Base-by-base conservation (phyloP, 1,140 invertebrate species). In the Drosophila bocki region DNA sequence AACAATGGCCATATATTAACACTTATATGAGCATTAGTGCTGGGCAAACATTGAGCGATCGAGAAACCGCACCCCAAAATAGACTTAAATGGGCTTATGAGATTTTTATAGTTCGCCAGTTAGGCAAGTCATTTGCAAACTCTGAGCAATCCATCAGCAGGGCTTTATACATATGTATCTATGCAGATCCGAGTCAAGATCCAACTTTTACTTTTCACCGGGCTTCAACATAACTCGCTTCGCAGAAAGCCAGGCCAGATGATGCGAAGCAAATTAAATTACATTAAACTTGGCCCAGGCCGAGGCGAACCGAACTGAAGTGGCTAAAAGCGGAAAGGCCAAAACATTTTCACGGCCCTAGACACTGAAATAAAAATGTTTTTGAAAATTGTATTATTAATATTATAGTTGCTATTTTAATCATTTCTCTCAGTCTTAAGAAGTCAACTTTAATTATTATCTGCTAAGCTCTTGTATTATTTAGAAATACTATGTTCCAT, bases 141-240 rank as follows among this genome's bases (percentile, higher is more conserved):
- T 53, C 45, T 19, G 19, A 41, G 42, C n/a, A 56, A 63, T 26
- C 35, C 53, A 51, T 32, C 39, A 42, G 35, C 51, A 29, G 35
- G 29, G 11, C 17, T 69, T 17, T 15, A 22, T 17, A 45, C 35
- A 51, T 57, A 32, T 44, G 11, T 57, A 32, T 56, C 7, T 8
- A 5, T 37, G 37, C 50, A 45, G 42, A 53, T 74, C 22, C 44
- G 33, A 61, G 42, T 17, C 39, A 54, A 70, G 48, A 70, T 54
- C 32, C 48, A 70, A 85, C 82, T 85, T 85, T 85, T 85, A 85
- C 82, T 85, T 85, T 85, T 85, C 42, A 41, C 59, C 19, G 60
- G 37, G 33, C 77, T 50, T 63, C 50, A 75, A 78, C 75, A 65
- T 70, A 72, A 84, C 63, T 61, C 62, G 75, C 83, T 74, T 70